Percentiles rank a stretch among this genome's conserved stretches.
These are phyloP conservation scores for Phodopus roborovskii DNA, from an alignment of 2,113 vertebrate genomes.

Conservation along the genomic window DNA sequence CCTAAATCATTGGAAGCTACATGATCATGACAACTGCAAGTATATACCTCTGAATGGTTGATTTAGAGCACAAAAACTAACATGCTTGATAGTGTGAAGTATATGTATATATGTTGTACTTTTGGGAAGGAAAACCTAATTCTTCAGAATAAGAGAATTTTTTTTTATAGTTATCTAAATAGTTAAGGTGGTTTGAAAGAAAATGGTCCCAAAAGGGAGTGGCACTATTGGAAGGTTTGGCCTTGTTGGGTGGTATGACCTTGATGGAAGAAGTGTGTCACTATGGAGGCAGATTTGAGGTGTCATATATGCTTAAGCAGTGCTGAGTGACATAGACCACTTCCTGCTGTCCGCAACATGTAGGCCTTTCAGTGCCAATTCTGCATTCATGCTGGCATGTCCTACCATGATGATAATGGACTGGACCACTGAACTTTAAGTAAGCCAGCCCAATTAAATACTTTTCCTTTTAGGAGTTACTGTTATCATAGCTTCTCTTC, in stretches of 20 bases:
- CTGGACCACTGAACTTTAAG: background rate
- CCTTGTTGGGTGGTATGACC: background rate
- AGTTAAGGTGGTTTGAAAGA: background rate
- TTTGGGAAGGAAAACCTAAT: background rate
- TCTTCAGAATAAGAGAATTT: background rate
- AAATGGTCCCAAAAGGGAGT: background rate
- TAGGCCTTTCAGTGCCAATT: background rate
- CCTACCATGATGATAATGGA: background rate
- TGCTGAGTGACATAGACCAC: background rate
- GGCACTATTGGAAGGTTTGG: background rate
- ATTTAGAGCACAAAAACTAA: background rate
- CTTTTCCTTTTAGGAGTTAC: background rate
- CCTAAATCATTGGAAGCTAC: background rate
- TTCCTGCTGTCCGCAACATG: background rate
- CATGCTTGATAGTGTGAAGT: background rate
- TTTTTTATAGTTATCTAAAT: background rate
- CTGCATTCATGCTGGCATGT: background rate
- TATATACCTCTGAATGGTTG: background rate
- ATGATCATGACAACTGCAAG: background rate
- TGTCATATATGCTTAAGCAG: background rate
- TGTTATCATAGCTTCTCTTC: background rate
- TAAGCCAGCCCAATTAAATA: background rate
- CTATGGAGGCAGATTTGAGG: background rate
- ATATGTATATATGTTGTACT: background rate
- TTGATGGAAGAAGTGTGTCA: background rate